A percentile compares a stretch with the other conserved stretches of the same genome.
These are phyloP conservation scores for Aleiodes leptofemur DNA, from an alignment of 2,888 invertebrate species.

Conservation along the genomic window DNA sequence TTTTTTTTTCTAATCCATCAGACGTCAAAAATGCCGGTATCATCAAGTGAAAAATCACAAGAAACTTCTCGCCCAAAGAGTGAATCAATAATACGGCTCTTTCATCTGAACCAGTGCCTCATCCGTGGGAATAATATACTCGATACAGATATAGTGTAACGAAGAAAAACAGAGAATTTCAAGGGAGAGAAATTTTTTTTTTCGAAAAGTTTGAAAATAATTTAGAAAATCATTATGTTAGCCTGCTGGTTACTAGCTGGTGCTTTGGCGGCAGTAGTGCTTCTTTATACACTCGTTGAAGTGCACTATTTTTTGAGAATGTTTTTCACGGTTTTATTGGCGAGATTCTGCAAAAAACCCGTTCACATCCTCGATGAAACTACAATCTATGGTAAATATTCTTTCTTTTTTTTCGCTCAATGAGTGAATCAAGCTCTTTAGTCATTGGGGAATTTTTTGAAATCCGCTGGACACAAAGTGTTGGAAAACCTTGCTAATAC, in stretches of 20 bases:
- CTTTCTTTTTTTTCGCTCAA: background rate
- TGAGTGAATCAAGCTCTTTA: background rate
- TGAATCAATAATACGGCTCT: constrained; percentile 35
- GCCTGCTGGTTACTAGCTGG: constrained; percentile 73
- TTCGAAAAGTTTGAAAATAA: constrained; percentile 26
- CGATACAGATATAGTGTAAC: constrained; percentile 33
- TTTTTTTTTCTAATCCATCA: too few relatives aligned
- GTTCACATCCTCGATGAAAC: constrained; percentile 82
- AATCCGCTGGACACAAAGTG: too few relatives aligned
- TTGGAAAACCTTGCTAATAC: too few relatives aligned
- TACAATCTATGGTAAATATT: constrained; percentile 81
- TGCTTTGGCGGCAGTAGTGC: constrained; percentile 73
- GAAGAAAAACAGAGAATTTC: background rate
- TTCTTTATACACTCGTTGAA: constrained; percentile 82
- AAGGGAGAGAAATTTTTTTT: constrained; percentile 11
- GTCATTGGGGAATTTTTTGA: background rate
- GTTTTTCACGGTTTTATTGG: constrained; percentile 81
- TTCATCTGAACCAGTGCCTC: constrained; percentile 32
- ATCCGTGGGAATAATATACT: constrained; percentile 36
- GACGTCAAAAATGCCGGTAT: constrained; percentile 38
- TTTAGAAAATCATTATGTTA: constrained; percentile 58
- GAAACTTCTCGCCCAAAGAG: background rate
- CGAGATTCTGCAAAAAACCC: constrained; percentile 81
- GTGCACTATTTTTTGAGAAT: constrained; percentile 86
- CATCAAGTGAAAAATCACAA: constrained; percentile 33